A percentile compares a stretch with the other conserved stretches of the same genome.
phyloP scores from a whole-genome alignment of 2,113 vertebrate genomes.

The Trinectes maculatus region DNA sequence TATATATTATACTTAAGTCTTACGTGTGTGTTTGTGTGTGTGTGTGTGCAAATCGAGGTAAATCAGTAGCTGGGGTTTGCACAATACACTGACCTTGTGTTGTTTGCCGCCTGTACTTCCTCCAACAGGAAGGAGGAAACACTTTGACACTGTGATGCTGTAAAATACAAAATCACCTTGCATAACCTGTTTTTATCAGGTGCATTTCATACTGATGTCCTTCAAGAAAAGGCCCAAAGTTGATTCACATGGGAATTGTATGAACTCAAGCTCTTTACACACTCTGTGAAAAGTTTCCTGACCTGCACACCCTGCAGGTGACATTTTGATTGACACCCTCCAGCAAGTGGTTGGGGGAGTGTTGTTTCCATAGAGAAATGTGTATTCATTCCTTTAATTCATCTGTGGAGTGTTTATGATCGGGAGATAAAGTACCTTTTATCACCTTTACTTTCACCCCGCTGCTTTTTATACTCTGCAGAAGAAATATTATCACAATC shows the following conservation, averaged over 20 bases:
- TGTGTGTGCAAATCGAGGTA: neutral
- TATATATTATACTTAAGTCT: neutral
- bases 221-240: conserved; percentile 8
- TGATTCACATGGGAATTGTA: conserved; percentile 18
- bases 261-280: conserved; percentile 34
- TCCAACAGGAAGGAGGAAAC: conserved; percentile 8
- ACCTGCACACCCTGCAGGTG: neutral
- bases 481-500: neutral
- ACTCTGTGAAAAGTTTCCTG: conserved; percentile 23
- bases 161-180: conserved; percentile 19
- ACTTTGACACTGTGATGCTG: conserved; percentile 12
- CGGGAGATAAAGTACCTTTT: neutral
- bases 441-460: neutral
- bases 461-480: conserved; percentile 14
- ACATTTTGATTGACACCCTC: conserved; percentile 43
- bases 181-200: neutral
- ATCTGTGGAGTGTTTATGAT: conserved; percentile 6
- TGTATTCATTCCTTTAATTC: conserved; percentile 1
- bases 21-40: conserved; percentile 2
- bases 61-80: conserved; percentile 16
- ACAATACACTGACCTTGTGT: conserved; percentile 6
- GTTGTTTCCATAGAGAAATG: conserved; percentile 19
- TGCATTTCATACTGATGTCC: neutral
- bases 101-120: conserved; percentile 11
- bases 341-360: conserved; percentile 12